Conservation (phyloP, 2,888 invertebrate genomes). For the Andrena haemorrhoa region DNA sequence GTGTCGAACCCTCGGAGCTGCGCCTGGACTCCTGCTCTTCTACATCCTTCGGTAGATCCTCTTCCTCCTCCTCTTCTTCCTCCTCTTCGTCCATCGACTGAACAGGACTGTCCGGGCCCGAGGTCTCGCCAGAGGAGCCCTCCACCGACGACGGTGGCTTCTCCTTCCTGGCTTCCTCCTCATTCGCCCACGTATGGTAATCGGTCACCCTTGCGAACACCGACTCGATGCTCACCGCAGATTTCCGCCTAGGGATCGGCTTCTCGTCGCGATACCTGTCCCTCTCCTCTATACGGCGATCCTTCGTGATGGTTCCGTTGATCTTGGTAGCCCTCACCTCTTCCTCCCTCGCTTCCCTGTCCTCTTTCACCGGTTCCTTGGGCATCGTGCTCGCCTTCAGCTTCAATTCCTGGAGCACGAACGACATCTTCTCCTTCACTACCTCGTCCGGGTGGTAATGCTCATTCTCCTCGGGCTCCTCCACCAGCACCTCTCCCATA, state of each 20-base stretch:
- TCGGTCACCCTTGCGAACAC: constrained; percentile 86
- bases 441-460: constrained; percentile 89
- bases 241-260: constrained; percentile 81
- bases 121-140: constrained; percentile 93
- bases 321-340: constrained; percentile 66
- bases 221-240: constrained; percentile 81
- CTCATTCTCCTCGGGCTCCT: constrained; percentile 87
- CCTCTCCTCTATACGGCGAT: constrained; percentile 71
- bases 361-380: constrained; percentile 67
- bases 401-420: constrained; percentile 91
- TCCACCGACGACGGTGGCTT: constrained; percentile 81
- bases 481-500: constrained; percentile 88
- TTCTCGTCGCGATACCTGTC: constrained; percentile 76
- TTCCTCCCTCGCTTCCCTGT: constrained; percentile 66
- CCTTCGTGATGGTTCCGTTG: constrained; percentile 75
- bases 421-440: constrained; percentile 92
- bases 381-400: constrained; percentile 87
- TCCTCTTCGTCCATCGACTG: constrained; percentile 92
- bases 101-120: constrained; percentile 93
- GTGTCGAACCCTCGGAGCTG: constrained; percentile 84
- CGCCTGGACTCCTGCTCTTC: constrained; percentile 82
- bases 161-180: constrained; percentile 82
- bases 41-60: constrained; percentile 86
- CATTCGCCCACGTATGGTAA: constrained; percentile 85
- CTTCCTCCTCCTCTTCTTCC: constrained; percentile 90